phyloP scores from a whole-genome alignment of 1,140 invertebrate genomes.

The Gerris buenoi region DNA sequence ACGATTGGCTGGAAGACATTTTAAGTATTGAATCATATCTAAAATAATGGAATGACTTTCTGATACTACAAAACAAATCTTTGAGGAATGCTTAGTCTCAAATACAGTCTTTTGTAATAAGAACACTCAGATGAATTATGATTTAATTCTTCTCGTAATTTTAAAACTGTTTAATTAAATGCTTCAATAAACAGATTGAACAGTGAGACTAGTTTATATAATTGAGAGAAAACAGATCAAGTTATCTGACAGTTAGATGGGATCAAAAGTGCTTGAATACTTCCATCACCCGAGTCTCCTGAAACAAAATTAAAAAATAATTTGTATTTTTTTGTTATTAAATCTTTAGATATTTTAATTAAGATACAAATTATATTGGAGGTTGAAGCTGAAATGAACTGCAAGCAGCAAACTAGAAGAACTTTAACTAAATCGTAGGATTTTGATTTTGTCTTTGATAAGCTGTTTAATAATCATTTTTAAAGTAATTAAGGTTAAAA shows the following conservation, averaged over 20 bases:
- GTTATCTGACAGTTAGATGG: neutral
- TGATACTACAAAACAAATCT: too few species aligned
- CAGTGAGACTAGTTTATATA: too few species aligned
- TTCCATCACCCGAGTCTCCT: neutral
- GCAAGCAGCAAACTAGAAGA: neutral
- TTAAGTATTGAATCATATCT: too few species aligned
- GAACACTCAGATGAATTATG: too few species aligned
- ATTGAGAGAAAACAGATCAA: too few species aligned
- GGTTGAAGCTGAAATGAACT: neutral
- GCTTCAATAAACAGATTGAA: too few species aligned
- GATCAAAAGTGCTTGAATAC: neutral
- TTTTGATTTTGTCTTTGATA: neutral
- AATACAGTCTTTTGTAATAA: too few species aligned
- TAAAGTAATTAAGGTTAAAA: neutral
- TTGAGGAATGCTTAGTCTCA: too few species aligned
- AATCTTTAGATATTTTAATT: neutral
- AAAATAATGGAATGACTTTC: too few species aligned
- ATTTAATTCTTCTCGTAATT: too few species aligned
- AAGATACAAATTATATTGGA: neutral
- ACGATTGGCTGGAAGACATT: too few species aligned
- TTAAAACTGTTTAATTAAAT: too few species aligned
- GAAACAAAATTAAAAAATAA: neutral
- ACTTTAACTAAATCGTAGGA: neutral
- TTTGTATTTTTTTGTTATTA: neutral
- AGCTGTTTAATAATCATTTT: neutral